Base-by-base conservation (phyloP, 2,113 vertebrate genomes). In the Rattus rattus region DNA sequence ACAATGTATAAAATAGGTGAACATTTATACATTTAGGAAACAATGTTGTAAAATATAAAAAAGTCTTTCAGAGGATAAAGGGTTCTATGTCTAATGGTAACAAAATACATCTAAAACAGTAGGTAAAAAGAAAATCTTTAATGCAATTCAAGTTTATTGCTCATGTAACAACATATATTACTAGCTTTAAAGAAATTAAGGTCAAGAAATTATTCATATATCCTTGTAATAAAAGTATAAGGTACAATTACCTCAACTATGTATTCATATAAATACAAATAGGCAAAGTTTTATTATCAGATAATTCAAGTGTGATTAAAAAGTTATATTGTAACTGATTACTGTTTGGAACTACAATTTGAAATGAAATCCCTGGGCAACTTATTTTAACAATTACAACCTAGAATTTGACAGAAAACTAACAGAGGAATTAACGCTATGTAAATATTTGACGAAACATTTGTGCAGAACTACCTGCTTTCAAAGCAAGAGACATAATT, bases 11-110 rank as follows among this genome's bases (percentile, higher is more conserved):
- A 73, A 67, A 9, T 47, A 61, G n/a, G 12, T 36, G 0, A 47
- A 80, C 5, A 56, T 47, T 72, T 96, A 97, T 98, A 70, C 73
- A 96, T 97, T 94, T 91, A 94, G 30, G 94, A 96, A 92, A 77
- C 86, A 96, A 95, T 94, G 65, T 95, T 91, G 86, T 98, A 97
- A 97, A 91, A 86, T 95, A 93, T 95, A 97, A 97, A 96, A 47
- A 90, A 86, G 92, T 30, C 24, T 95, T 91, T 93, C 97, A 97
- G 76, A 93, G 36, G 30, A 90, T 97, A 65, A 83, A 85, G 87
- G 2, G 8, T 95, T 97, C 92, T 75, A 97, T 95, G 70, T 96
- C 3, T 92, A 95, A 94, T 47, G 96, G 86, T 92, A 94, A 94
- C 96, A 97, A 98, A 97, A 96, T 90, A 33, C 90, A 5, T 91